Conservation (phyloP, 2,888 invertebrate species). For the Ennomos quercinarius region DNA sequence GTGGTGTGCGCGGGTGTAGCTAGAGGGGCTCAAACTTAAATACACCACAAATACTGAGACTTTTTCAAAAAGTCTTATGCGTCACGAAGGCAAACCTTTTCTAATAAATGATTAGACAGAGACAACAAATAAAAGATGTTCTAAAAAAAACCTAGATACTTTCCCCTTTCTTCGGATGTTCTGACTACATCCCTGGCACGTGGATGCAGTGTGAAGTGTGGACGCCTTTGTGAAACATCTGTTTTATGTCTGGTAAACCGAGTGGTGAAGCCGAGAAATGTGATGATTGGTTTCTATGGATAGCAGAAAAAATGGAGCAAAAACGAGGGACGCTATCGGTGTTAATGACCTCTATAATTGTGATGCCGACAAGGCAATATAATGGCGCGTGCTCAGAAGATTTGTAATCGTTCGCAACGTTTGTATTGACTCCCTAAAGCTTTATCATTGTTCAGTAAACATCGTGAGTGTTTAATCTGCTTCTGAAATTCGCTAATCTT, state of each 20-base stretch:
- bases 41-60: neutral
- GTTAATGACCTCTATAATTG: constrained; percentile 37
- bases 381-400: constrained; percentile 11
- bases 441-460: constrained; percentile 3
- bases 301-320: constrained; percentile 37
- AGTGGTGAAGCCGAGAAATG: constrained; percentile 46
- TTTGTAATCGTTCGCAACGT: neutral
- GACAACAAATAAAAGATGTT: too few species aligned
- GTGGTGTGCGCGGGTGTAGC: constrained; percentile 44
- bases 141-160: too few species aligned
- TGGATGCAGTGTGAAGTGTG: constrained; percentile 22
- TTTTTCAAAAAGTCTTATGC: too few species aligned
- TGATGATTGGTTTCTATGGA: constrained; percentile 40
- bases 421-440: constrained; percentile 1
- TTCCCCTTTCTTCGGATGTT: neutral
- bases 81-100: too few species aligned
- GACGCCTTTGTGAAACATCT: constrained; percentile 75
- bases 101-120: too few species aligned
- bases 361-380: constrained; percentile 4
- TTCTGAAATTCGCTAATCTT: constrained; percentile 7
- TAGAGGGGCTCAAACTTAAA: constrained; percentile 4
- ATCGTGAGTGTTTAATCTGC: neutral
- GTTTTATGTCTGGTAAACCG: constrained; percentile 63
- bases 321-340: constrained; percentile 21
- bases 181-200: constrained; percentile 8